Evolutionary conservation across 2,797 vertebrate species (phyloP), one percentile per base, ranked within the genome.

Genomic region (Brachyalestes nurse): DNA sequence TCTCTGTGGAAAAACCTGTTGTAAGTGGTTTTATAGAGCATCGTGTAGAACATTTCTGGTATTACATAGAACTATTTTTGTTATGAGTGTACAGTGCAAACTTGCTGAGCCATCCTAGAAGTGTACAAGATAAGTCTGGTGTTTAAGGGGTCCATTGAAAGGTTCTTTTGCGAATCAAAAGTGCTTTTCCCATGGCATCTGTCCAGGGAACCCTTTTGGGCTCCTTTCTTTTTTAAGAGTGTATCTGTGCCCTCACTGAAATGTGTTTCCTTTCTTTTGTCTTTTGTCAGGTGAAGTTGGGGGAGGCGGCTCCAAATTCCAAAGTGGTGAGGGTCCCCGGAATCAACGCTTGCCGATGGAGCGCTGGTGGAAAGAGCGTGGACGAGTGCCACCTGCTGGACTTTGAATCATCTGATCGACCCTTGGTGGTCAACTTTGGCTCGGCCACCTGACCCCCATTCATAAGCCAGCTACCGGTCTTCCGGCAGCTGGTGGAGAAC

Each of bases 361-460:
- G 65, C 10, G 45, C 78, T 0, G 64, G 89, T 17, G 81, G 81
- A 70, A 90, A 87, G 13, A 89, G 81, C 72, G 89, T 87, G 38
- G 88, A 89, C 0, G 92, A 96, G 80, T 98, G 97, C 83, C 95
- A 88, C 82, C 96, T 99, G 65, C 93, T 99, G 88, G 97, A 99
- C 91, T 99, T 99, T 79, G 97, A 96, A 88, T 94, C 92, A 10
- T 94, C 95, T 0, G 95, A 97, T 86, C 94, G 98, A 79, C 98
- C 97, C 0, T 93, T 99, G 83, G 97, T 99, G 86, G 96, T 99
- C 84, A 99, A 99, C 91, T 99, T 99, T 21, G 98, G 98, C 86
- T 99, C 97, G 1, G 96, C 96, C 89, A 98, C 97, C 91, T 99
- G 98, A 99, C 98, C 98, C 81, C 98, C 98, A 0, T 99, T 99